Evolutionary conservation across 2,797 vertebrate species (phyloP).

Genomic region (Cacajao melanocephalus): DNA sequence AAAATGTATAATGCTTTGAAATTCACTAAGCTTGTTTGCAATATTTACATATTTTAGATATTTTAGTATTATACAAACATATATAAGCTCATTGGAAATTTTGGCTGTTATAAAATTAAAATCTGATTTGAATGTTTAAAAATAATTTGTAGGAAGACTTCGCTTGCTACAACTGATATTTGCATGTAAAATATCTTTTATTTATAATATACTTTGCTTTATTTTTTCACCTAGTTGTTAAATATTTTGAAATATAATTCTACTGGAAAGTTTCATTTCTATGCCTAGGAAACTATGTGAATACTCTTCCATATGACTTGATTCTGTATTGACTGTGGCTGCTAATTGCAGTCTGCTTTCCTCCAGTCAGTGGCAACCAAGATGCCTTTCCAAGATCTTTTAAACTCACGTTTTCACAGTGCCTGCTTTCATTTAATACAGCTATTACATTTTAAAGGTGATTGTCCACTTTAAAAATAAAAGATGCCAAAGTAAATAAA

Average conservation of each 20-base stretch:
- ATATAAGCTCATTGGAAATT: neutral
- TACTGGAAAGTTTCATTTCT: neutral
- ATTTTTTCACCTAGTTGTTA: neutral
- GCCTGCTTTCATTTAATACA: neutral
- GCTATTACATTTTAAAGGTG: neutral
- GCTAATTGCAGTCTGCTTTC: neutral
- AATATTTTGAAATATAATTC: neutral
- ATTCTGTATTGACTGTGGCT: neutral
- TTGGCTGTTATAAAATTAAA: neutral
- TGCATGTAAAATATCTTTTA: neutral
- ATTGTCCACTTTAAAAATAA: slow-evolving; percentile 6
- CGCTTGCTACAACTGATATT: neutral
- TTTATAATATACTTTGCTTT: neutral
- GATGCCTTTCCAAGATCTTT: neutral
- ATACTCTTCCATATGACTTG: neutral
- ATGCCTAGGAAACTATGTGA: neutral
- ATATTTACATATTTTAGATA: neutral
- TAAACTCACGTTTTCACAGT: neutral
- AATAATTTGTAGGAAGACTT: neutral
- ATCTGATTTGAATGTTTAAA: neutral
- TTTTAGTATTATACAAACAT: neutral
- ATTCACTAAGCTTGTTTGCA: neutral
- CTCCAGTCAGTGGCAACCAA: neutral
- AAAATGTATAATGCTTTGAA: neutral
- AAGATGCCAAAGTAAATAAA: neutral